Evolutionary conservation across 2,113 vertebrate genomes (phyloP).

Genomic region (Pelmatolapia mariae): DNA sequence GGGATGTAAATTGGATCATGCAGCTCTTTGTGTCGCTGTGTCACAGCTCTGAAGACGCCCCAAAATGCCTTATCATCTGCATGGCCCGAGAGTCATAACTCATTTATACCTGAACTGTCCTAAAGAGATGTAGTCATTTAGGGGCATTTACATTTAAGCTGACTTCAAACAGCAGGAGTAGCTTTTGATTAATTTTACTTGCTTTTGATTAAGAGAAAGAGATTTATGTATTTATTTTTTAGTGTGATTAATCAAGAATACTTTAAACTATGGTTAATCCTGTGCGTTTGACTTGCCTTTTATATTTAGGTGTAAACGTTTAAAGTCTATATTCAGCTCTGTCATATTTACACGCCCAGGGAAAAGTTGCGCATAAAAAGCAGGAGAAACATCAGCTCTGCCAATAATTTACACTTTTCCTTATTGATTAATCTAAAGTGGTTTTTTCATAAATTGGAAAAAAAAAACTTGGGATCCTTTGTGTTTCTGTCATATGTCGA

Average conservation of each 20-base stretch:
- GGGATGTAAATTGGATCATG: neutral
- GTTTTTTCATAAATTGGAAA: neutral
- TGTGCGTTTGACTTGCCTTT: neutral
- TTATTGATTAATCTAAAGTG: neutral
- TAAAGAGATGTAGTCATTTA: neutral
- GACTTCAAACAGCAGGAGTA: neutral
- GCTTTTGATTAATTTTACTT: neutral
- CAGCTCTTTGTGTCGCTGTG: neutral
- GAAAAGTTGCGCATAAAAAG: neutral
- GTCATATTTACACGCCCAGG: neutral
- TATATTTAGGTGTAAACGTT: rapidly evolving
- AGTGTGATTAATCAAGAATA: neutral
- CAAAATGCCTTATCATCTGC: neutral
- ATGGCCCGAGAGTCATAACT: neutral
- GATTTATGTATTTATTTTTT: neutral
- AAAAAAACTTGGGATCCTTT: neutral
- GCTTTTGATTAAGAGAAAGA: neutral
- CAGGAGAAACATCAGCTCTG: neutral
- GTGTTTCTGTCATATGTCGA: neutral
- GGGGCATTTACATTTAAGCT: rapidly evolving
- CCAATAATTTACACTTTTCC: neutral
- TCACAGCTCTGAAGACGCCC: neutral
- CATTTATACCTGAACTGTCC: neutral
- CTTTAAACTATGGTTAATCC: neutral
- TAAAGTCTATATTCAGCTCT: neutral